A percentile compares a stretch with the other conserved stretches of the same genome.
Conservation (phyloP, 2,888 invertebrate genomes). For the Aphelenchoides bicaudatus region DNA sequence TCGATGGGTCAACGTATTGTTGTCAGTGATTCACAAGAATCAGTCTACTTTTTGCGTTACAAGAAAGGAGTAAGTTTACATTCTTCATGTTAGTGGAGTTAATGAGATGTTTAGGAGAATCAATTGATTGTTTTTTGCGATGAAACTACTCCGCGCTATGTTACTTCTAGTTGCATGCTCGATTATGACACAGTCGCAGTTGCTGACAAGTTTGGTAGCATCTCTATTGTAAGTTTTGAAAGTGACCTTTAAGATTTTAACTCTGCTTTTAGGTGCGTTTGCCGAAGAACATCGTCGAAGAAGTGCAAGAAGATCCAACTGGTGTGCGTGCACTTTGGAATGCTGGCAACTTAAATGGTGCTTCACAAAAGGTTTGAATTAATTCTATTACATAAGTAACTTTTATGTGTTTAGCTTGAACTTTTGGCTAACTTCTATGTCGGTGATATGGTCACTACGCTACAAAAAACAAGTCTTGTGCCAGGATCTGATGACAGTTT, state of each 20-base stretch:
- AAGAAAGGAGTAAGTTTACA: conserved; percentile 45
- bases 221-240: conserved; percentile 73
- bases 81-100: conserved; percentile 4
- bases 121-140: conserved; percentile 96
- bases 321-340: conserved; percentile 95
- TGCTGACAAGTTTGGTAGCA: conserved; percentile 95
- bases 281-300: conserved; percentile 86
- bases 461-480: conserved; percentile 84
- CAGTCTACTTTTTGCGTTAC: conserved; percentile 89
- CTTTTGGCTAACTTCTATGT: conserved; percentile 87
- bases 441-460: conserved; percentile 89
- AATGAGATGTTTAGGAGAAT: conserved; percentile 71
- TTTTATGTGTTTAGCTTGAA: conserved; percentile 66
- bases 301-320: conserved; percentile 98
- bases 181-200: conserved; percentile 94
- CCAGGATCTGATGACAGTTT: conserved; percentile 95
- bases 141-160: conserved; percentile 93
- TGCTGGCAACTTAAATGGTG: conserved; percentile 83
- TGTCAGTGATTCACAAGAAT: conserved; percentile 92
- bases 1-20: conserved; percentile 89
- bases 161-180: conserved; percentile 82
- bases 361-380: conserved; percentile 81
- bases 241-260: neutral
- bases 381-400: neutral
- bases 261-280: conserved; percentile 68